Evolutionary conservation across 2,113 vertebrate genomes (phyloP).

Genomic region (Hiodon alosoides): DNA sequence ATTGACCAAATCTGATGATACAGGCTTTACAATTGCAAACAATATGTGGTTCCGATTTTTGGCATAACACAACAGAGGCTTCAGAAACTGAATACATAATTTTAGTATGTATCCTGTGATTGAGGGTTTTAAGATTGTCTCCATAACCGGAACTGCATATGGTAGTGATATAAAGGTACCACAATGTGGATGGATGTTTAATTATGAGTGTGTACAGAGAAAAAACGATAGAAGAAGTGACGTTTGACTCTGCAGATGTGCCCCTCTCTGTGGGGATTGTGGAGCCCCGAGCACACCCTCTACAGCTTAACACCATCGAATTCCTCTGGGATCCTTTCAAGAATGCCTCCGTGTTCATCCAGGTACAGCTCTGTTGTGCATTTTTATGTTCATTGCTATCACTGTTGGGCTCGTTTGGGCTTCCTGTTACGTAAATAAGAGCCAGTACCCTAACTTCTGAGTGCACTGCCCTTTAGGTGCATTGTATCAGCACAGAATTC

Average conservation of each 20-base stretch:
- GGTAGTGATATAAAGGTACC: too few species aligned
- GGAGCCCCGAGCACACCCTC: constrained; percentile 79
- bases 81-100: too few species aligned
- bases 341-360: constrained; percentile 82
- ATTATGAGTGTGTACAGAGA: neutral
- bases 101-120: too few species aligned
- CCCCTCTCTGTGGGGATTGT: constrained; percentile 84
- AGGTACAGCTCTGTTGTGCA: constrained; percentile 60
- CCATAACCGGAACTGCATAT: too few species aligned
- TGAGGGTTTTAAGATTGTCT: too few species aligned
- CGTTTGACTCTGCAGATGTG: constrained; percentile 71
- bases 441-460: neutral
- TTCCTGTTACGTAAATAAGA: neutral
- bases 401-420: neutral
- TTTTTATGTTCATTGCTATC: neutral
- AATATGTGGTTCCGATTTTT: too few species aligned
- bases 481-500: constrained; percentile 96
- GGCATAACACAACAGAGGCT: too few species aligned
- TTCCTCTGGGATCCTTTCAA: constrained; percentile 91
- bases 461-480: constrained; percentile 63
- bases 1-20: too few species aligned
- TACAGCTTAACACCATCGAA: constrained; percentile 86
- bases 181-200: too few species aligned
- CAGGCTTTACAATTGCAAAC: too few species aligned
- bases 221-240: neutral